These are phyloP conservation scores for Dilophus febrilis DNA, from an alignment of 2,888 invertebrate species.

Conservation along the genomic window DNA sequence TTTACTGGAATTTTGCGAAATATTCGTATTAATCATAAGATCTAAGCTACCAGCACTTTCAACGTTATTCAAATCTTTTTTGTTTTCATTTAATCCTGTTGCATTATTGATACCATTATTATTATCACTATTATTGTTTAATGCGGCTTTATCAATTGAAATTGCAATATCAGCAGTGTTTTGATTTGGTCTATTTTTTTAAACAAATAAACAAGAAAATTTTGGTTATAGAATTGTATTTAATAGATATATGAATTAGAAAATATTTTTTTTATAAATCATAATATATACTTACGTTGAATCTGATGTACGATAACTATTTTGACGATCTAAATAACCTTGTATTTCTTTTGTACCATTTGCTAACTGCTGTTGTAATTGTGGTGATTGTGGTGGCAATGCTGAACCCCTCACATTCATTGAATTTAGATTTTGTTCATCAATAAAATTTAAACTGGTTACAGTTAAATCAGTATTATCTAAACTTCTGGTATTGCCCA, in stretches of 20 bases:
- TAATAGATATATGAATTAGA: too few relatives aligned
- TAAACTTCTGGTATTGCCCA: slow-evolving; percentile 26
- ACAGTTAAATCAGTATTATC: slow-evolving; percentile 34
- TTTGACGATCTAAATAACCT: slow-evolving; percentile 9
- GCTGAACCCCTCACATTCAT: too few relatives aligned
- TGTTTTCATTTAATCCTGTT: background rate
- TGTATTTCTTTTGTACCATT: slow-evolving; percentile 4
- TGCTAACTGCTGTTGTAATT: slow-evolving; percentile 4
- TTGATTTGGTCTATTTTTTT: too few relatives aligned
- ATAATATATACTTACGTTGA: slow-evolving; percentile 12
- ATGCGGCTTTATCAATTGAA: background rate
- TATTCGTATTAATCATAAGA: slow-evolving; percentile 29
- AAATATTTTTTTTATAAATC: too few relatives aligned
- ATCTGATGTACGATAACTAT: slow-evolving; percentile 11
- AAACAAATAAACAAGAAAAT: background rate
- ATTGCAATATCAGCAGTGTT: background rate
- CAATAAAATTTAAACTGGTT: slow-evolving; percentile 43
- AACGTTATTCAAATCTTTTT: slow-evolving; percentile 14
- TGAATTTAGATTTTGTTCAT: too few relatives aligned
- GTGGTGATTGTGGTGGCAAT: background rate
- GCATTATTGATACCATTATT: slow-evolving; percentile 11
- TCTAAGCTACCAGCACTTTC: slow-evolving; percentile 31
- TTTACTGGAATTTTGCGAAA: slow-evolving; percentile 52
- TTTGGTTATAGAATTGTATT: too few relatives aligned
- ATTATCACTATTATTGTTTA: background rate